A percentile compares a stretch with the other conserved stretches of the same genome.
These are phyloP conservation scores for Melopsittacus undulatus DNA, from an alignment of 2,797 vertebrate genomes.

Conservation along the genomic window DNA sequence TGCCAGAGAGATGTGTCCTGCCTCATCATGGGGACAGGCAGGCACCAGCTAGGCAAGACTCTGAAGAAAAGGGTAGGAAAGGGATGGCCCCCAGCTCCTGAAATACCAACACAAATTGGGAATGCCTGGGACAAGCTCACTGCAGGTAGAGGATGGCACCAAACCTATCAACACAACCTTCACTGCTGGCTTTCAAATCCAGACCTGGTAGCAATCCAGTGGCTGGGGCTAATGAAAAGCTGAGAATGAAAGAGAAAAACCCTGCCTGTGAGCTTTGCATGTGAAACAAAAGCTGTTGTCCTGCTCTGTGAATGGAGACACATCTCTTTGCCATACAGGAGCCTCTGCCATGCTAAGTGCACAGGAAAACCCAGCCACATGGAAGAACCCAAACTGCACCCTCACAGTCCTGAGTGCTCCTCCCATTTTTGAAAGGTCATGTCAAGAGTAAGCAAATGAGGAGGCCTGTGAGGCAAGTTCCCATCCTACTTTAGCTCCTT, in stretches of 20 bases:
- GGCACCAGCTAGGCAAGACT: background rate
- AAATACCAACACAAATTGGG: background rate
- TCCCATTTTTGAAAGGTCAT: background rate
- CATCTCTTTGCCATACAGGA: background rate
- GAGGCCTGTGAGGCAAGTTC: background rate
- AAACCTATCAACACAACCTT: background rate
- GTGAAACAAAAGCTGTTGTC: background rate
- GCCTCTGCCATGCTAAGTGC: background rate
- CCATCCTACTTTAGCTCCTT: background rate
- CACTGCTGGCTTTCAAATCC: background rate
- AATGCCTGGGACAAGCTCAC: background rate
- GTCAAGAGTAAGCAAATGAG: background rate
- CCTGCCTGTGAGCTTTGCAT: background rate
- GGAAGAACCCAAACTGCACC: background rate
- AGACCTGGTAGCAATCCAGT: background rate
- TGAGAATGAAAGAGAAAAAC: background rate
- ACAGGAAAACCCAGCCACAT: rapidly evolving
- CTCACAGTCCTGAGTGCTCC: background rate
- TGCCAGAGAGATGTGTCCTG: rapidly evolving
- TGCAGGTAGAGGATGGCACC: background rate
- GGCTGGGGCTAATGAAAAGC: rapidly evolving
- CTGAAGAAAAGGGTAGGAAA: background rate
- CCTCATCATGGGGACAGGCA: background rate
- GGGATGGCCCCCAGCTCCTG: background rate
- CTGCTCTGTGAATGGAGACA: background rate